Conservation (phyloP, 2,888 invertebrate genomes). For the Schizotus pectinicornis region DNA sequence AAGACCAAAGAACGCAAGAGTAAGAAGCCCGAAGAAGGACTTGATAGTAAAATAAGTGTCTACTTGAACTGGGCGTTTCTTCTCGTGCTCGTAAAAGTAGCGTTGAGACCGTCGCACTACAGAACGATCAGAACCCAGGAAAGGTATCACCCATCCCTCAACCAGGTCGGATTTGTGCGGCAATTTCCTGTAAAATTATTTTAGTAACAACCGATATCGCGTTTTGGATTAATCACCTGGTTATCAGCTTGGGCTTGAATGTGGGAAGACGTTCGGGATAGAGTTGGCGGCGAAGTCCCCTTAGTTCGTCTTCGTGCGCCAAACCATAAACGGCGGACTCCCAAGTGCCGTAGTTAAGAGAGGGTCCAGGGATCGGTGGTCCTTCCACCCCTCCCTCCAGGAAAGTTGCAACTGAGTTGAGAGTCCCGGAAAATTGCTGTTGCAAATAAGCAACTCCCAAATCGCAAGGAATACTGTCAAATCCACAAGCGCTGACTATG, state of each 20-base stretch:
- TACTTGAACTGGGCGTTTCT: slow-evolving; percentile 79
- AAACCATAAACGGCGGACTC: slow-evolving; percentile 84
- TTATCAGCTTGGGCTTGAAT: slow-evolving; percentile 62
- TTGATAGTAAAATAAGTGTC: slow-evolving; percentile 67
- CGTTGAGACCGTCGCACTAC: slow-evolving; percentile 84
- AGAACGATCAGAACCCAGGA: slow-evolving; percentile 83
- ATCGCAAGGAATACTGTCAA: slow-evolving; percentile 91
- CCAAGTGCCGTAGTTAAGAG: slow-evolving; percentile 86
- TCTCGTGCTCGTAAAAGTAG: slow-evolving; percentile 69
- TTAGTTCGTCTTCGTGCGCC: slow-evolving; percentile 68
- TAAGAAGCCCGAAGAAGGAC: slow-evolving; percentile 62
- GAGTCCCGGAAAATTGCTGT: slow-evolving; percentile 77
- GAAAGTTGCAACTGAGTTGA: slow-evolving; percentile 82
- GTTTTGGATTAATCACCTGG: slow-evolving; percentile 26
- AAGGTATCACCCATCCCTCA: slow-evolving; percentile 60
- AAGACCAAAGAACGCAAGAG: slow-evolving; percentile 63
- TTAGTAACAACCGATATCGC: no score
- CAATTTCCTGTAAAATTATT: slow-evolving; percentile 27
- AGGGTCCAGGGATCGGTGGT: slow-evolving; percentile 57
- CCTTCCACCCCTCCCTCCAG: slow-evolving; percentile 56
- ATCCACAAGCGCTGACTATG: slow-evolving; percentile 90
- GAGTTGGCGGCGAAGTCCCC: slow-evolving; percentile 66
- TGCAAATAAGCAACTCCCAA: slow-evolving; percentile 82
- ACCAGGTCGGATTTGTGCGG: slow-evolving; percentile 39
- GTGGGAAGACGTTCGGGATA: slow-evolving; percentile 69